Percentiles rank a stretch among this genome's conserved stretches.
Evolutionary conservation across 2,113 vertebrate species (phyloP).

Genomic region (Otis tarda): DNA sequence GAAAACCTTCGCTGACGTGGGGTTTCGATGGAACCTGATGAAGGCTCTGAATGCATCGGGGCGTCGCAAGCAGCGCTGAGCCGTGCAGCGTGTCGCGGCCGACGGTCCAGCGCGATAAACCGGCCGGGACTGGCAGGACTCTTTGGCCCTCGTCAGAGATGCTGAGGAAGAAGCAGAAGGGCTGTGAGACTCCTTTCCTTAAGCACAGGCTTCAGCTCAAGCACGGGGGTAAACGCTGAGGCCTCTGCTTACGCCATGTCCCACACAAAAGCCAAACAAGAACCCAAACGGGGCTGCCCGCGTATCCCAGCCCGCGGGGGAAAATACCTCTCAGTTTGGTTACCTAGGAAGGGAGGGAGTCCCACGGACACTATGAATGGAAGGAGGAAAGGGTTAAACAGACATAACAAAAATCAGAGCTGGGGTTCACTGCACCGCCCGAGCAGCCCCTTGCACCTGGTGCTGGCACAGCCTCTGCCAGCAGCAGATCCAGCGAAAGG

Average conservation of each 20-base stretch:
- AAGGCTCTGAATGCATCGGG: neutral
- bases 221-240: neutral
- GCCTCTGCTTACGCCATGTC: neutral
- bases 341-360: neutral
- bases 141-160: neutral
- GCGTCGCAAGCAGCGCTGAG: rapidly evolving
- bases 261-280: neutral
- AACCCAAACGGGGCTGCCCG: neutral
- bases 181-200: neutral
- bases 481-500: neutral
- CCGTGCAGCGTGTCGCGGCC: rapidly evolving
- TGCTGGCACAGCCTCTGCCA: neutral
- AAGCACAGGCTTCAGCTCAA: neutral
- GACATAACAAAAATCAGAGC: neutral
- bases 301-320: neutral
- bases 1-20: neutral
- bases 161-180: neutral
- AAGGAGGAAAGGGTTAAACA: neutral
- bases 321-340: neutral
- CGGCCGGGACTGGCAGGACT: neutral
- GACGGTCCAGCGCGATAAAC: rapidly evolving
- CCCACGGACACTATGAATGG: neutral
- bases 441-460: neutral
- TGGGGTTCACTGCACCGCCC: neutral
- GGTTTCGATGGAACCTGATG: neutral